Conservation (phyloP, 2,113 vertebrate species). For the Bubalus kerabau region DNA sequence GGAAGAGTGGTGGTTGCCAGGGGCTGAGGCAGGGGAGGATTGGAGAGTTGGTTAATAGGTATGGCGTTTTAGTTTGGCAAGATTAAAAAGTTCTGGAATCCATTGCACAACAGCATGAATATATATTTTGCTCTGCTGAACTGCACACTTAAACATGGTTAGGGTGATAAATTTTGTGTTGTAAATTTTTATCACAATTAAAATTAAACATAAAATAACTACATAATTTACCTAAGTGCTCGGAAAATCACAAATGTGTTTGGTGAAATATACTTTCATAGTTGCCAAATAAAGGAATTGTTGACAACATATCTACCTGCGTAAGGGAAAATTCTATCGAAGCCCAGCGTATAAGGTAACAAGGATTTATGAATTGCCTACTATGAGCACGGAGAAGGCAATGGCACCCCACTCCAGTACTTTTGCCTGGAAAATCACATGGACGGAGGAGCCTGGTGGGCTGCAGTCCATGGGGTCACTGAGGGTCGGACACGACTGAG, state of each 20-base stretch:
- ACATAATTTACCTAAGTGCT: not conserved
- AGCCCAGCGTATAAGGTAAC: not conserved
- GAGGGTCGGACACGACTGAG: accelerated
- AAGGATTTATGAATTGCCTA: not conserved
- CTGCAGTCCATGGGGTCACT: too few relatives aligned
- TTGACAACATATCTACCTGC: not conserved
- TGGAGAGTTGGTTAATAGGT: not conserved
- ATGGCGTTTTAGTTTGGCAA: not conserved
- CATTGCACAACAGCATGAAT: not conserved
- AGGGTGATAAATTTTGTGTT: not conserved
- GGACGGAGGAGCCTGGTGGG: accelerated
- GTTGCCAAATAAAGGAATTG: not conserved
- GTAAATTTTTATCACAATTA: not conserved
- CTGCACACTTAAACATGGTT: not conserved
- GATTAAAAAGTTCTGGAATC: not conserved
- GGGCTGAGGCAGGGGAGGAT: not conserved
- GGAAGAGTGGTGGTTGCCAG: not conserved
- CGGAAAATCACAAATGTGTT: not conserved
- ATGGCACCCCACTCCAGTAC: too few relatives aligned
- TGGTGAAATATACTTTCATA: not conserved
- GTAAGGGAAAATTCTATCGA: not conserved
- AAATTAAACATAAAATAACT: not conserved
- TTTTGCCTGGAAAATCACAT: too few relatives aligned
- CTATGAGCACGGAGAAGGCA: not conserved
- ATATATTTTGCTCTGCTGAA: not conserved